Evolutionary conservation across 2,797 vertebrate genomes (phyloP).

Genomic region (Bradypodion ventrale): DNA sequence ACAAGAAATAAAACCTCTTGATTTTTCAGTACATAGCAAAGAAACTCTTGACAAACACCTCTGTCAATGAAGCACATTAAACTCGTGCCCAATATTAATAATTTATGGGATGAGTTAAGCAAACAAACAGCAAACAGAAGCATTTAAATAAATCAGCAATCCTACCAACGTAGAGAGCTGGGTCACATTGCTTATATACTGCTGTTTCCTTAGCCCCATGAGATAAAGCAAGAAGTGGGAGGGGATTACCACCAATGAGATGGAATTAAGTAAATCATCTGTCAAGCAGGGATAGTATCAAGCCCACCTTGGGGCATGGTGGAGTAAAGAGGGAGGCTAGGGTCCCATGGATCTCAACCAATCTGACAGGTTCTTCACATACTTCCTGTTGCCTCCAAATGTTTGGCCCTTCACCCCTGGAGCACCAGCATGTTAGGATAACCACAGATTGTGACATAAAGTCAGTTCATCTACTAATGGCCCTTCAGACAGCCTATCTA

Average conservation of each 20-base stretch:
- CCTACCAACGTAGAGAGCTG: neutral
- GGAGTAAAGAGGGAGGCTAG: neutral
- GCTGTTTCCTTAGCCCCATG: no score
- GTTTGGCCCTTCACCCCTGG: no score
- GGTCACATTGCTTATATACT: no score
- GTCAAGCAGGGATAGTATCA: neutral
- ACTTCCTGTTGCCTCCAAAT: no score
- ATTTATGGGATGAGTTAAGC: neutral
- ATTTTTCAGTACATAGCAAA: constrained; percentile 53
- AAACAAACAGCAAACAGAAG: no score
- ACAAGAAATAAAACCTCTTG: constrained; percentile 62
- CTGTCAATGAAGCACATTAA: constrained; percentile 24
- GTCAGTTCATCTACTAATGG: no score
- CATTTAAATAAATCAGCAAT: neutral
- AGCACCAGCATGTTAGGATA: no score
- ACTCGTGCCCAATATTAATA: constrained; percentile 8
- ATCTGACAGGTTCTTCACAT: neutral
- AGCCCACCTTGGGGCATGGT: neutral
- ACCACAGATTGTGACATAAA: no score
- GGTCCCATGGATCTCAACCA: neutral
- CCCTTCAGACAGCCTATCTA: no score
- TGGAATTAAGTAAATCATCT: neutral
- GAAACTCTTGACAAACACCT: constrained; percentile 43
- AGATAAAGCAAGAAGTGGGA: neutral
- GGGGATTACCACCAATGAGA: neutral